phyloP scores from a whole-genome alignment of 2,797 vertebrate species.

The Semotilus atromaculatus region DNA sequence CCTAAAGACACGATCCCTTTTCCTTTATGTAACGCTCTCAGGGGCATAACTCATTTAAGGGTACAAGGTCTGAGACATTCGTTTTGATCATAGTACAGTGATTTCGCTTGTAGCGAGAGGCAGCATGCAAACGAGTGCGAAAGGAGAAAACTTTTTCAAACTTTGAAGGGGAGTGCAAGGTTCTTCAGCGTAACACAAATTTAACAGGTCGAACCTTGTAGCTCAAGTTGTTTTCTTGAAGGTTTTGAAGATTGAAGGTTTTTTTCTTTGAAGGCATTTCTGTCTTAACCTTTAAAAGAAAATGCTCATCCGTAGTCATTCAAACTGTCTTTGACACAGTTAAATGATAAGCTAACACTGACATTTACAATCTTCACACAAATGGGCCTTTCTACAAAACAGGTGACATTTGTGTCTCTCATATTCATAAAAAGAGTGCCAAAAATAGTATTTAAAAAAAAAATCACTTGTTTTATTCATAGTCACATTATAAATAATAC shows the following conservation, averaged over 20 bases:
- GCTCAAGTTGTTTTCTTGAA: neutral
- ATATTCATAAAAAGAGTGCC: neutral
- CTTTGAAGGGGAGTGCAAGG: neutral
- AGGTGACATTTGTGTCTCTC: neutral
- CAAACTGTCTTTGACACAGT: neutral
- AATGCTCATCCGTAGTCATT: neutral
- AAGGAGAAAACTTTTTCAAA: neutral
- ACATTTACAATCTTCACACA: conserved; percentile 17
- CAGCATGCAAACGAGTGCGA: neutral
- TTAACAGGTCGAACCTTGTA: neutral
- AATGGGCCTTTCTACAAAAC: neutral
- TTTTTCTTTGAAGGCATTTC: neutral
- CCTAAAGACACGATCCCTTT: conserved; percentile 9
- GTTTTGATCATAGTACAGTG: conserved; percentile 15
- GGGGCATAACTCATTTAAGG: conserved; percentile 57
- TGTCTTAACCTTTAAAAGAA: conserved; percentile 15
- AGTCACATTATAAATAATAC: neutral
- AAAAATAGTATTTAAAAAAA: accelerated
- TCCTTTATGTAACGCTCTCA: conserved; percentile 12
- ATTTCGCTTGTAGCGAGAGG: neutral
- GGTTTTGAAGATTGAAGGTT: neutral
- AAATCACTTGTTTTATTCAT: neutral
- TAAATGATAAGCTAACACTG: neutral
- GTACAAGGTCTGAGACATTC: conserved; percentile 62
- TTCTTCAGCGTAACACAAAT: neutral